phyloP scores from a whole-genome alignment of 1,140 invertebrate species.

The Ostrea edulis region DNA sequence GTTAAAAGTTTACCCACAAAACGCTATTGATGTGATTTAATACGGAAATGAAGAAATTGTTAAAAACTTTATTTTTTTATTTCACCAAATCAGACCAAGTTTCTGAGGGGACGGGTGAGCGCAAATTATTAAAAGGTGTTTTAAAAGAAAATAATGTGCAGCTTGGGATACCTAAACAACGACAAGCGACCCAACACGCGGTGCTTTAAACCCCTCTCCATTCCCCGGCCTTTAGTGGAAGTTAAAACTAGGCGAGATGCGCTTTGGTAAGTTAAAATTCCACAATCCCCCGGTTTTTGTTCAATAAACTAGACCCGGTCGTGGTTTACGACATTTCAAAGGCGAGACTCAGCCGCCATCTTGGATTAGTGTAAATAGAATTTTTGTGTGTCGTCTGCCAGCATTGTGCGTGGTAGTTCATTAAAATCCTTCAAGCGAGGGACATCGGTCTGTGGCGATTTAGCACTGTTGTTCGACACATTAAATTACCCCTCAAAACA shows the following conservation, averaged over 20 bases:
- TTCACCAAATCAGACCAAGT: not conserved
- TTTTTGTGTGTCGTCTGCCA: constrained; percentile 22
- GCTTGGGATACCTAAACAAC: not conserved
- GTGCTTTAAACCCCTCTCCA: not conserved
- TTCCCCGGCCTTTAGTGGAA: not conserved
- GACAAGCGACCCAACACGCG: not conserved
- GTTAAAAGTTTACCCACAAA: no score
- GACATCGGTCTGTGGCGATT: not conserved
- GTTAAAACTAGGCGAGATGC: constrained; percentile 10
- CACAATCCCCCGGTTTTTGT: constrained; percentile 11
- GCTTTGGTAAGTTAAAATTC: not conserved
- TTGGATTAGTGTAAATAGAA: constrained; percentile 37
- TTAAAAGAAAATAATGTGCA: not conserved
- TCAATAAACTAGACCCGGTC: constrained; percentile 15
- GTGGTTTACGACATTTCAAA: constrained; percentile 22
- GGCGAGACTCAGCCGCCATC: not conserved
- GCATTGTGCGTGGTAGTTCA: not conserved
- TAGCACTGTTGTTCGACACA: not conserved
- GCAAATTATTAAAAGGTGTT: not conserved
- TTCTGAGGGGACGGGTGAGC: not conserved
- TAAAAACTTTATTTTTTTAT: not conserved
- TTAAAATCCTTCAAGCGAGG: constrained; percentile 14
- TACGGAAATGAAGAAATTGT: no score
- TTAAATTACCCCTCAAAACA: not conserved
- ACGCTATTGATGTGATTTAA: no score